Base-by-base conservation (phyloP, 2,888 invertebrate species). In the Ophion ellenae region DNA sequence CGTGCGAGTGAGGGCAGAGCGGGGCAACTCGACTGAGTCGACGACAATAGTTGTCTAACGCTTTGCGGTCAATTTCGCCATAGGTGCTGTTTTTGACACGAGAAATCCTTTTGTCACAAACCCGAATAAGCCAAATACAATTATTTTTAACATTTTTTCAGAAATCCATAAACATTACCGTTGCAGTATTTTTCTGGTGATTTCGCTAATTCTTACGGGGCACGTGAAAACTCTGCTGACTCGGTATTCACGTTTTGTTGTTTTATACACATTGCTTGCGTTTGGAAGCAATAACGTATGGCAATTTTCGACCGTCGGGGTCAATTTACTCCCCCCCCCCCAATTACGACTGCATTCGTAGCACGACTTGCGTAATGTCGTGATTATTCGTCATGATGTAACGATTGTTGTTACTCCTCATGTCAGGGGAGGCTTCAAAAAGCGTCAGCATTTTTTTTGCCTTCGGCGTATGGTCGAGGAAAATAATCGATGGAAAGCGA, bases 381-480 rank as follows among this genome's bases (percentile, higher is more conserved):
- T 61, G 61, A 63, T 32, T 61, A 28, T 61, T 47, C 32, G 70
- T 14, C 69, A 63, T 47, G 70, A 79, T 47, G 45, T 70, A 79
- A 61, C 63, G 7, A 70, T 71, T 70, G 70, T 79, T 79, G 61
- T 14, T 7, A 57, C 61, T 32, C 57, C n/a, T 7, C 57, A 36
- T 20, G 77, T 3, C 17, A 47, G 63, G 28, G 24, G n/a, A 57
- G 14, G 36, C 9, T 79, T 79, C 14, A 64, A 71, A 57, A 47
- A 45, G 24, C 17, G 64, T 80, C 79, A 80, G 79, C 79, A 71
- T 24, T 53, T 61, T 61, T 61, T 61, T 24, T 11, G 61, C 61
- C 7, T 9, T 61, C 24, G 5, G 10, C 17, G 11, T 24, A 61
- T 24, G 61, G 20, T 20, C 20, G 10, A 20, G 17, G 9, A 20